A percentile compares a stretch with the other conserved stretches of the same genome.
These are phyloP conservation scores for Oryzaephilus surinamensis DNA, from an alignment of 1,140 invertebrate species.

Conservation along the genomic window DNA sequence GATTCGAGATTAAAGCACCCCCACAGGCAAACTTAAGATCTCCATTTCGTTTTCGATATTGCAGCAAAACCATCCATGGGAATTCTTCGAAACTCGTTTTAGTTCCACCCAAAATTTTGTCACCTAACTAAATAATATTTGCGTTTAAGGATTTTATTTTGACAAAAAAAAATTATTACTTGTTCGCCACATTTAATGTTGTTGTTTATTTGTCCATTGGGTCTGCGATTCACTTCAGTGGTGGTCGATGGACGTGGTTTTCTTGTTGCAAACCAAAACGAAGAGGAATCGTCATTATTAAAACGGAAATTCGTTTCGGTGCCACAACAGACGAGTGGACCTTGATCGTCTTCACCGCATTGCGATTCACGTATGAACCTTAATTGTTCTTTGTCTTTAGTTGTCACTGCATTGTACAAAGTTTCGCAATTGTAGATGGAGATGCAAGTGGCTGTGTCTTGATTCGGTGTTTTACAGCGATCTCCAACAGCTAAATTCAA, in stretches of 20 bases:
- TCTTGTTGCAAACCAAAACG: too few relatives aligned
- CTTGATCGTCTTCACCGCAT: slow-evolving; percentile 14
- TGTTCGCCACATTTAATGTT: slow-evolving; percentile 25
- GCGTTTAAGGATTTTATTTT: slow-evolving; percentile 5
- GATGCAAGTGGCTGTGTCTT: slow-evolving; percentile 32
- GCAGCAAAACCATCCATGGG: slow-evolving; percentile 61
- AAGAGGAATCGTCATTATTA: background rate
- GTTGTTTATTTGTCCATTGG: slow-evolving; percentile 8
- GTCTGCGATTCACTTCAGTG: slow-evolving; percentile 1
- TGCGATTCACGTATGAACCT: slow-evolving; percentile 32
- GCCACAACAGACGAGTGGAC: slow-evolving; percentile 31
- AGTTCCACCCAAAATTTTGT: slow-evolving; percentile 40
- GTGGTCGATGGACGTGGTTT: background rate
- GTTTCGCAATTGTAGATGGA: slow-evolving; percentile 31
- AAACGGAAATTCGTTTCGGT: slow-evolving; percentile 8
- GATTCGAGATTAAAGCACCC: slow-evolving; percentile 38
- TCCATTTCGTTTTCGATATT: slow-evolving; percentile 40
- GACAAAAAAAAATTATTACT: slow-evolving; percentile 9
- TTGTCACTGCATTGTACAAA: slow-evolving; percentile 26
- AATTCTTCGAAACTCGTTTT: slow-evolving; percentile 44
- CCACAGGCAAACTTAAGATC: slow-evolving; percentile 39
- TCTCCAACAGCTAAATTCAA: too few relatives aligned
- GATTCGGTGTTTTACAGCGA: slow-evolving; percentile 30
- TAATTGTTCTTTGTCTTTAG: slow-evolving; percentile 16
- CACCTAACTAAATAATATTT: slow-evolving; percentile 16